A percentile compares a stretch with the other conserved stretches of the same genome.
phyloP scores from a whole-genome alignment of 2,113 vertebrate genomes.

The Sebastes schlegelii region DNA sequence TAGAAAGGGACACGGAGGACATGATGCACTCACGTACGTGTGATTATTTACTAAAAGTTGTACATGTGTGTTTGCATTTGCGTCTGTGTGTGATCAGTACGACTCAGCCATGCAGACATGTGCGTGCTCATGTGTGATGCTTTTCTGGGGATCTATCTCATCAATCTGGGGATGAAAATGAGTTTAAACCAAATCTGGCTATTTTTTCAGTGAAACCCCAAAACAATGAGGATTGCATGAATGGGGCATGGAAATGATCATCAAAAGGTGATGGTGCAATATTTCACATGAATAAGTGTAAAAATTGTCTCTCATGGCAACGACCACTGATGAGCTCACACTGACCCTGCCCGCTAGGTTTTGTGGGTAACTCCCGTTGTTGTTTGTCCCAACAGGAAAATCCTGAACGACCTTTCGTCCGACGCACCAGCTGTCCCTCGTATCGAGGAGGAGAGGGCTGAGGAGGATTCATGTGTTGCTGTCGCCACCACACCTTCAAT shows the following conservation, averaged over 20 bases:
- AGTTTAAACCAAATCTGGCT: neutral
- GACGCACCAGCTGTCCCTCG: constrained; percentile 95
- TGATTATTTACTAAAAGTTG: too few relatives aligned
- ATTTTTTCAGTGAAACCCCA: neutral
- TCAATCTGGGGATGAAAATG: neutral
- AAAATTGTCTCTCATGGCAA: neutral
- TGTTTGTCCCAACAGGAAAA: constrained; percentile 88
- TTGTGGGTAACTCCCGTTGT: constrained; percentile 2
- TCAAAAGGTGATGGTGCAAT: neutral
- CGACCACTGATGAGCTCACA: neutral
- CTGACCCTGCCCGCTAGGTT: too few relatives aligned
- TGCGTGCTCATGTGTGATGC: too few relatives aligned
- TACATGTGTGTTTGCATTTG: too few relatives aligned
- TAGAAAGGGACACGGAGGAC: too few relatives aligned
- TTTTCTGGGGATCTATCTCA: too few relatives aligned
- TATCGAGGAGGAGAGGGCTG: constrained; percentile 97
- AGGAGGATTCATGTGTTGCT: constrained; percentile 87
- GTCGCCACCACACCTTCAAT: constrained; percentile 86
- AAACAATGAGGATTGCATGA: neutral
- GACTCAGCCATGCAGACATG: too few relatives aligned
- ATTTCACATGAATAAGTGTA: neutral
- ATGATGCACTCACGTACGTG: too few relatives aligned
- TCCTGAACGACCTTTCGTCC: constrained; percentile 97
- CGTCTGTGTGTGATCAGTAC: too few relatives aligned
- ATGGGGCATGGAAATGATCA: too few relatives aligned